Evolutionary conservation across 2,888 invertebrate genomes (phyloP), one percentile per base, ranked within the genome.

Genomic region (Drosophila acutilabella): DNA sequence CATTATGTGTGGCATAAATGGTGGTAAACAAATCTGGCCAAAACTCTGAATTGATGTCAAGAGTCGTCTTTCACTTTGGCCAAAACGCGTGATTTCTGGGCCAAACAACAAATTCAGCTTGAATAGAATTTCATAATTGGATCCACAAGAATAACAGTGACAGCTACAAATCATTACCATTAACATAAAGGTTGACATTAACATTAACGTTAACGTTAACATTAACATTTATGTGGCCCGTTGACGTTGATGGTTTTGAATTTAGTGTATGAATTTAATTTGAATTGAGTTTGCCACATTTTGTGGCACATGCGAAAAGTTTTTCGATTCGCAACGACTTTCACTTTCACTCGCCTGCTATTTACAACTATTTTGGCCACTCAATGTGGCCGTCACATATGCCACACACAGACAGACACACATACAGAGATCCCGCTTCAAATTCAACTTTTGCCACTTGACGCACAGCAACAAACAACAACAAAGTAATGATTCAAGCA

Each of bases 391-490:
- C 36, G 45, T 50, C 67, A 73, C 56, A 74, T 73, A 36, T 78
- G 64, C 57, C 60, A 26, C 61, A 20, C 70, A 64, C 18, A 11
- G 4, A 11, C 36, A 36, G 8, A 26, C 60, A 26, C 61, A 60
- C 11, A 23, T 47, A 23, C 23, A 23, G 1, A 23, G 23, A 23
- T 23, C 6, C 23, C 5, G 79, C 70, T 64, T 74, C 57, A 74
- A 44, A 8, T 47, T 75, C 57, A 64, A 54, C 62, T 68, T 74
- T 76, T 79, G 80, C 75, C 75, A 78, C 78, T 65, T 74, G 74
- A 73, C 53, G 62, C 30, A 30, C 30, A 30, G 30, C 30, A 30
- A 30, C 30, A 30, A 52, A 50, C 20, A 40, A 62, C n/a, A 47
- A 65, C 20, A 48, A 41, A 20, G 23, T 33, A 57, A 71, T 77